Evolutionary conservation across 2,797 vertebrate genomes (phyloP), one percentile per base, ranked within the genome.

Genomic region (Novumbra hubbsi): DNA sequence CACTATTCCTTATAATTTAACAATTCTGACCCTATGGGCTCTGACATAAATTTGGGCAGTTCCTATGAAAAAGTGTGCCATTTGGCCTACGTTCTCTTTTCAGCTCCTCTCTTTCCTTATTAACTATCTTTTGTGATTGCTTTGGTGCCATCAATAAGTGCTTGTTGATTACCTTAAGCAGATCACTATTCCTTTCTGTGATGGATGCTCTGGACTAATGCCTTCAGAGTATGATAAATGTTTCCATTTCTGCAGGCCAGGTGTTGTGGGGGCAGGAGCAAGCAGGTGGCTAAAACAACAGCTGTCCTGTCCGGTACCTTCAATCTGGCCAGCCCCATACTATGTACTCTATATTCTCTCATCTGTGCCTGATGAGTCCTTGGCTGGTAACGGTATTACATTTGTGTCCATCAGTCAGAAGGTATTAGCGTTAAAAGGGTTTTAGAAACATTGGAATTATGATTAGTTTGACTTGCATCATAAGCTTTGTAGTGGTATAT

Each of bases 191-290:
- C 80, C 70, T 76, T 48, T 70, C 12, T 64, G 79, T 87, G 90
- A 90, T 88, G 79, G 86, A 91, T 89, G 88, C 52, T 77, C 71
- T 78, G 83, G 82, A 85, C 77, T 80, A 83, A 75, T 84, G 84
- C 50, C 79, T 87, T 80, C 84, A 77, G 83, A 88, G 69, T 15
- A 60, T 81, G 87, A 89, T 85, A 74, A 85, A 89, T 85, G 80
- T 74, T 87, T 74, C 30, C 50, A 41, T 41, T 11, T 30, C 8
- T 28, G 5, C 15, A 15, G 73, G 72, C 82, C 84, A 88, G 87
- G n/a, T 57, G 52, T 57, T 24, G 86, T 88, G 84, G 83, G 72
- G 45, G 68, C 64, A 74, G 50, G 76, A 8, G 45, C 79, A 83
- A 86, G 83, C 88, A 89, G 85, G 85, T 88, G 85, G 80, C 73